Percentiles rank a stretch among this genome's conserved stretches.
These are phyloP conservation scores for Caranx melampygus DNA, from an alignment of 2,113 vertebrate species.

Conservation along the genomic window DNA sequence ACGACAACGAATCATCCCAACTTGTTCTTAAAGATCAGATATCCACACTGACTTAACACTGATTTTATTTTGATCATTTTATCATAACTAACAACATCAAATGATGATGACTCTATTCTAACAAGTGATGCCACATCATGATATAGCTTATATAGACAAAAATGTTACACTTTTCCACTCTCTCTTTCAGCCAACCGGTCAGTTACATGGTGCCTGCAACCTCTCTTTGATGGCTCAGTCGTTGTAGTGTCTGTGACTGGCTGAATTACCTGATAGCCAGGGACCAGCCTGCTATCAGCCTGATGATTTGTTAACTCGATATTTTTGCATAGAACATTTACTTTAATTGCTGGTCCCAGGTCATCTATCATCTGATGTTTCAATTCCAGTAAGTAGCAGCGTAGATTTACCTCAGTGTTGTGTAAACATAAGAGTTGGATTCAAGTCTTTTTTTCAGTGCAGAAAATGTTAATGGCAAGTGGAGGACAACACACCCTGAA, in stretches of 20 bases:
- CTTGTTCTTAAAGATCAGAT: not conserved
- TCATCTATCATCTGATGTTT: not conserved
- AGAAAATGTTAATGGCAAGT: slow-evolving; percentile 10
- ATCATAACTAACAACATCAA: not conserved
- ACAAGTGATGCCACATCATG: not conserved
- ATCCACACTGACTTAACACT: not conserved
- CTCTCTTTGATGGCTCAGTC: not conserved
- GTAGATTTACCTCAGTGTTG: not conserved
- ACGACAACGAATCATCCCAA: not conserved
- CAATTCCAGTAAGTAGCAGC: too few relatives aligned
- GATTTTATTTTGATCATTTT: not conserved
- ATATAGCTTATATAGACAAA: slow-evolving; percentile 3
- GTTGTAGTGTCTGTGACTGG: not conserved
- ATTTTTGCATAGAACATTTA: not conserved
- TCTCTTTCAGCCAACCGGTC: not conserved
- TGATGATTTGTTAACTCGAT: not conserved
- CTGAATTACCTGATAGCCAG: slow-evolving; percentile 12
- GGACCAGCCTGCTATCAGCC: slow-evolving; percentile 5
- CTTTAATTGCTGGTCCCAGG: slow-evolving; percentile 7
- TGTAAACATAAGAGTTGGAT: not conserved
- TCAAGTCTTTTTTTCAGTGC: slow-evolving; percentile 37
- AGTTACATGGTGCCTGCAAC: not conserved
- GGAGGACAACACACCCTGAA: slow-evolving; percentile 1
- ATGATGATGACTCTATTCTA: not conserved
- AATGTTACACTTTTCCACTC: not conserved